phyloP scores from a whole-genome alignment of 2,797 vertebrate species.

The Acanthopagrus latus region DNA sequence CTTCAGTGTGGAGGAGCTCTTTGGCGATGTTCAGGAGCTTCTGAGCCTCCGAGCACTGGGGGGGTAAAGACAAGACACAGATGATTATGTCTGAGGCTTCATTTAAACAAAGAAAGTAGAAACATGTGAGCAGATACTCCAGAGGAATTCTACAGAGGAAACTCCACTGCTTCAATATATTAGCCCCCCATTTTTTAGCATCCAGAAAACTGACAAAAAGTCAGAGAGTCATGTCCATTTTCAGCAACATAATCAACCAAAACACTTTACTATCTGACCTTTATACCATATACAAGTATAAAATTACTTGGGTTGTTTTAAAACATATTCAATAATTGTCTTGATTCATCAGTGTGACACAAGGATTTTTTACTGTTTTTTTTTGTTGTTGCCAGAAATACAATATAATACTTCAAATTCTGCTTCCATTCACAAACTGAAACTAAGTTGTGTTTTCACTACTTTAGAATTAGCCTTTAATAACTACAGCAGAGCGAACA shows the following conservation, averaged over 20 bases:
- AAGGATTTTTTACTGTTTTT: background rate
- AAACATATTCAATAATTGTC: background rate
- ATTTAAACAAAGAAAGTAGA: background rate
- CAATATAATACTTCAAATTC: too few relatives aligned
- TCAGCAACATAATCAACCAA: background rate
- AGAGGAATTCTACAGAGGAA: background rate
- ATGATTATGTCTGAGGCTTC: background rate
- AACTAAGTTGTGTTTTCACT: too few relatives aligned
- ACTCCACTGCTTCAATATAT: background rate
- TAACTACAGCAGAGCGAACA: too few relatives aligned
- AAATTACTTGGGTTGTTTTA: background rate
- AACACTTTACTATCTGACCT: background rate
- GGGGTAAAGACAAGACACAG: conserved; percentile 29
- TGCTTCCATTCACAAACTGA: background rate
- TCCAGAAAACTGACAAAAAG: background rate
- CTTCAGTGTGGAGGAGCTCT: conserved; percentile 96
- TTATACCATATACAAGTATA: too few relatives aligned
- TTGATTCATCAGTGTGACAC: background rate
- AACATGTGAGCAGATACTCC: background rate
- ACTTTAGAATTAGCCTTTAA: too few relatives aligned
- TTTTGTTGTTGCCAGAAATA: too few relatives aligned
- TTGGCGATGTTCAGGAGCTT: conserved; percentile 95
- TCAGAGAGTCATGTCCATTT: too few relatives aligned
- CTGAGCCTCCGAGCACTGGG: conserved; percentile 90
- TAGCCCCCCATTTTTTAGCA: background rate